phyloP scores from a whole-genome alignment of 1,140 invertebrate species.

The Rhysida immarginata region DNA sequence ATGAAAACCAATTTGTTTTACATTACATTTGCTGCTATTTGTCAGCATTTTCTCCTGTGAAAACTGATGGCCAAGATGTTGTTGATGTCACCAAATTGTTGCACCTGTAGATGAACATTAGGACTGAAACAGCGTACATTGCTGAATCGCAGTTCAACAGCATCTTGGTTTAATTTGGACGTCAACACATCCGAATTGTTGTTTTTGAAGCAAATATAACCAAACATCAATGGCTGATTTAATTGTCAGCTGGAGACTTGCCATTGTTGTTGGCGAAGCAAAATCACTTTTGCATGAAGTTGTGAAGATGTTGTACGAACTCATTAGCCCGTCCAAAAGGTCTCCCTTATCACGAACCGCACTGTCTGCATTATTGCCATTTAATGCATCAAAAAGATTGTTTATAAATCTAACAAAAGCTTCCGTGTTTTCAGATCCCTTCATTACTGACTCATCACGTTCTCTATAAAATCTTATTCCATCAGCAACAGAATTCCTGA shows the following conservation, averaged over 20 bases:
- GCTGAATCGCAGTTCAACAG: background rate
- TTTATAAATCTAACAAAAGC: background rate
- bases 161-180: slow-evolving; percentile 1
- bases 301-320: background rate
- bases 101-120: background rate
- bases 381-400: background rate
- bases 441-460: background rate
- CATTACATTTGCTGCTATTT: background rate
- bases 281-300: background rate
- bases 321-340: background rate
- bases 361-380: background rate
- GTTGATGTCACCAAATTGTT: background rate
- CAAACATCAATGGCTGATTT: background rate
- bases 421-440: background rate
- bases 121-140: background rate
- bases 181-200: background rate
- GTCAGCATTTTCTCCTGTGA: too few relatives aligned
- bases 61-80: background rate
- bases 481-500: background rate
- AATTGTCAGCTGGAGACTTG: background rate
- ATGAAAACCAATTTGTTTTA: background rate
- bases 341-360: background rate
- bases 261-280: background rate
- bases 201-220: background rate
- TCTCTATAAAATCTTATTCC: too few relatives aligned